Evolutionary conservation across 2,888 invertebrate genomes (phyloP), one percentile per base, ranked within the genome.

Genomic region (Oscheius myriophilus): DNA sequence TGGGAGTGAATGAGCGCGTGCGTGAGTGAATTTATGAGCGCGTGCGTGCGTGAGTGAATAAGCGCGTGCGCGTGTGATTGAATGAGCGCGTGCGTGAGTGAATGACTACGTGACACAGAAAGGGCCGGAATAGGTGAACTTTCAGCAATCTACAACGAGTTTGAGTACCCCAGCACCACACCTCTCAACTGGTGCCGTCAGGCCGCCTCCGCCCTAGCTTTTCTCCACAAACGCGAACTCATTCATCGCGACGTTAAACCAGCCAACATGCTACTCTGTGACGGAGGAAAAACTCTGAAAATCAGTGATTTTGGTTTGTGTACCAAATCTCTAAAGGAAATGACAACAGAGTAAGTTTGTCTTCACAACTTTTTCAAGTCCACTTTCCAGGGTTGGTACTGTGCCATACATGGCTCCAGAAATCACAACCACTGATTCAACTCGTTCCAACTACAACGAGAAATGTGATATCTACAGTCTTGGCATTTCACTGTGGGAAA

Each of bases 211-310:
- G 89, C 89, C 3, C 84, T 89, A 7, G 86, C 86, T 68, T 89
- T 89, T 71, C 86, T 89, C 18, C 89, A 89, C 81, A 86, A 87
- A 33, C 81, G 87, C 41, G 82, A 85, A 33, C 88, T 89, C 39
- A 89, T 89, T 11, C 89, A 89, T 80, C 78, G 89, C 46, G 89
- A 89, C 80, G 85, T 89, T 42, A 89, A 89, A 62, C 85, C 84
- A 14, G 83, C 83, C 18, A 63, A 53, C 41, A 63, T 63, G 63
- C 23, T 63, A 21, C n/a, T 63, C 1, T 18, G 41, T 9, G 63
- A 63, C 41, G 42, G 25, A 33, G 25, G 53, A 9, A 39, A 52
- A 23, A n/a, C 42, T 21, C 43, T 63, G 9, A 63, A 63, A 25
- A 51, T 63, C 23, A 52, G 63, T 42, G 63, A 63, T n/a, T 53